A percentile compares a stretch with the other conserved stretches of the same genome.
Conservation (phyloP, 2,888 invertebrate genomes). For the Lordiphosa andalusiaca region DNA sequence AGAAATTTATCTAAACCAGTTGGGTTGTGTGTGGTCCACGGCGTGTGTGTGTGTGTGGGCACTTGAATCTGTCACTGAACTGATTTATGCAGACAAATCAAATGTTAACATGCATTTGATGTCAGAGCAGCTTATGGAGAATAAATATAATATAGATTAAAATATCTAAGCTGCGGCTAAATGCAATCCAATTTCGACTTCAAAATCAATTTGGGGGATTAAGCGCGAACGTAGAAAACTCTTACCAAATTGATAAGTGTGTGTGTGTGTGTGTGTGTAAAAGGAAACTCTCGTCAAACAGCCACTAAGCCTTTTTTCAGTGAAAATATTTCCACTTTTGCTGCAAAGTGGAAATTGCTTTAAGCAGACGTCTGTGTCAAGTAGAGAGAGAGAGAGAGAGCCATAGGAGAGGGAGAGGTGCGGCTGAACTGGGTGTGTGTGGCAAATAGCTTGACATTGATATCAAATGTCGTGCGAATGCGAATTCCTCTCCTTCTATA, state of each 20-base stretch:
- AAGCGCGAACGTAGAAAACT: conserved; percentile 42
- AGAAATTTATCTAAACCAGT: conserved; percentile 50
- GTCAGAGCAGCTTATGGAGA: conserved; percentile 43
- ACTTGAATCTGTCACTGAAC: conserved; percentile 46
- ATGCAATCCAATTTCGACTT: conserved; percentile 71
- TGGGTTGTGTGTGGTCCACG: conserved; percentile 58
- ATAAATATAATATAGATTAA: conserved; percentile 2
- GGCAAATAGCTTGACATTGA: conserved; percentile 70
- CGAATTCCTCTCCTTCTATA: conserved; percentile 15
- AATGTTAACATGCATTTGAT: conserved; percentile 56
- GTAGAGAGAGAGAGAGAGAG: conserved; percentile 12
- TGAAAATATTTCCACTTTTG: conserved; percentile 42
- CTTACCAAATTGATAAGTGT: conserved; percentile 72
- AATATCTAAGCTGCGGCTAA: conserved; percentile 55
- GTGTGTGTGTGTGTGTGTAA: conserved; percentile 27
- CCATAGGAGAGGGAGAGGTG: no score
- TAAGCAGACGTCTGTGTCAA: conserved; percentile 43
- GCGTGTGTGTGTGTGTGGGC: conserved; percentile 28
- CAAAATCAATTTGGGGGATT: conserved; percentile 75
- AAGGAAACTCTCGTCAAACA: conserved; percentile 17
- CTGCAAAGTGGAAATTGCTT: conserved; percentile 32
- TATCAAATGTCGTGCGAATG: conserved; percentile 62
- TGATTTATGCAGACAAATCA: conserved; percentile 69
- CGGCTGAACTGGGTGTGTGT: conserved; percentile 8
- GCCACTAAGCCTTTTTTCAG: conserved; percentile 57